phyloP scores from a whole-genome alignment of 2,113 vertebrate species.

The Zosterops japonicus region DNA sequence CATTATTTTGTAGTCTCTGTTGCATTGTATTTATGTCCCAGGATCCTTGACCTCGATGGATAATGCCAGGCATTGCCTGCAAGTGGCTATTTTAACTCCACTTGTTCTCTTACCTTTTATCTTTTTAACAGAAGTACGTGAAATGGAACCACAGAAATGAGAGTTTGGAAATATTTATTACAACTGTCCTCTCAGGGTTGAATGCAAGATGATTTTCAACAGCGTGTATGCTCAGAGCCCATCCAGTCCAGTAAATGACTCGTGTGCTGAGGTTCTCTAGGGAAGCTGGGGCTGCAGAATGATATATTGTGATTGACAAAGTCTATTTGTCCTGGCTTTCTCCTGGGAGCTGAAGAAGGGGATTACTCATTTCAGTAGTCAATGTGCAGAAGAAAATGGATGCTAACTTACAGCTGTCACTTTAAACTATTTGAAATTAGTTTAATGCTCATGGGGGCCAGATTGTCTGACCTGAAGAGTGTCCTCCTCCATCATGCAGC shows the following conservation, averaged over 20 bases:
- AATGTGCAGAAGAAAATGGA: not conserved
- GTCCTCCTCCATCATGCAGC: not conserved
- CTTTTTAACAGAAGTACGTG: not conserved
- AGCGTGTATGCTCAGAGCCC: not conserved
- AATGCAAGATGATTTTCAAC: not conserved
- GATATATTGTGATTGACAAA: not conserved
- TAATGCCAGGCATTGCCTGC: not conserved
- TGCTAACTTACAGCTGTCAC: not conserved
- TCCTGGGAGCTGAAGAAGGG: not conserved
- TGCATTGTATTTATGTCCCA: not conserved
- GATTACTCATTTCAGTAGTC: not conserved
- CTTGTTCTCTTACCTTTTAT: not conserved
- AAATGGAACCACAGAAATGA: not conserved
- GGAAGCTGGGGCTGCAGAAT: not conserved
- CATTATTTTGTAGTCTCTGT: not conserved
- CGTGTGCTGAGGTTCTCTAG: not conserved
- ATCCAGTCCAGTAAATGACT: not conserved
- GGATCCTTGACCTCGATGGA: conserved; percentile 1
- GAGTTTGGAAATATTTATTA: not conserved
- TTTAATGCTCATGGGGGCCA: not conserved
- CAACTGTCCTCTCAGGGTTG: not conserved
- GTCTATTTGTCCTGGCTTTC: not conserved
- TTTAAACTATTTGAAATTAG: not conserved
- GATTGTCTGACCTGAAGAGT: not conserved
- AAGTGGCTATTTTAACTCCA: not conserved